Evolutionary conservation across 2,113 vertebrate genomes (phyloP).

Genomic region (Formicarius rufipectus): DNA sequence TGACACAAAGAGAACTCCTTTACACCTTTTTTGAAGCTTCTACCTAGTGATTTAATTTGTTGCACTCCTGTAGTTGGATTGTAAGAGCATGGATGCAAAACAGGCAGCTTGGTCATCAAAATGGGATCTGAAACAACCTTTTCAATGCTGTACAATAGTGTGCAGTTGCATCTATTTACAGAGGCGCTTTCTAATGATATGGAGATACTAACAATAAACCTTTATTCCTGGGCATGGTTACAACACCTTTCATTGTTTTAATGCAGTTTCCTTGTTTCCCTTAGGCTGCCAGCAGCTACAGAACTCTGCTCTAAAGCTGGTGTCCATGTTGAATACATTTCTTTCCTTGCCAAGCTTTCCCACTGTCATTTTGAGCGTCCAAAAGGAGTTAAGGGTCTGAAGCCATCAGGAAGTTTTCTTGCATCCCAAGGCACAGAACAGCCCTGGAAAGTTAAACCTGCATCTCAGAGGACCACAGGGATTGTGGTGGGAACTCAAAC

Average conservation of each 20-base stretch:
- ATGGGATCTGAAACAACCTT: not conserved
- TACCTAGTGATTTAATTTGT: too few species aligned
- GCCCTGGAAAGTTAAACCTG: not conserved
- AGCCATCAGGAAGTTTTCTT: not conserved
- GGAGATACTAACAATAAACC: too few species aligned
- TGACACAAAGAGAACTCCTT: not conserved
- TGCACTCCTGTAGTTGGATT: not conserved
- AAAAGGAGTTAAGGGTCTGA: not conserved
- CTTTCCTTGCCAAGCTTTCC: not conserved
- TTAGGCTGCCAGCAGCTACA: not conserved
- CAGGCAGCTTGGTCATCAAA: not conserved
- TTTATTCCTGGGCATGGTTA: not conserved
- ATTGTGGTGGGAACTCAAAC: not conserved
- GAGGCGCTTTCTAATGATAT: not conserved
- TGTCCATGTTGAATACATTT: fast-evolving
- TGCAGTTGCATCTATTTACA: not conserved
- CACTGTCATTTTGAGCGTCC: not conserved
- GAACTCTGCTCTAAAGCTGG: not conserved
- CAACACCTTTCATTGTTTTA: not conserved
- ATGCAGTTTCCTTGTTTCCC: not conserved
- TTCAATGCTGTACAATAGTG: fast-evolving
- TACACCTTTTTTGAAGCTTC: not conserved
- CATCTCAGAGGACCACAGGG: not conserved
- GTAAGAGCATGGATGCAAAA: not conserved
- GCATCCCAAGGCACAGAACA: too few species aligned